Evolutionary conservation across 2,797 vertebrate genomes (phyloP), one percentile per base, ranked within the genome.

Genomic region (Chiloscyllium punctatum): DNA sequence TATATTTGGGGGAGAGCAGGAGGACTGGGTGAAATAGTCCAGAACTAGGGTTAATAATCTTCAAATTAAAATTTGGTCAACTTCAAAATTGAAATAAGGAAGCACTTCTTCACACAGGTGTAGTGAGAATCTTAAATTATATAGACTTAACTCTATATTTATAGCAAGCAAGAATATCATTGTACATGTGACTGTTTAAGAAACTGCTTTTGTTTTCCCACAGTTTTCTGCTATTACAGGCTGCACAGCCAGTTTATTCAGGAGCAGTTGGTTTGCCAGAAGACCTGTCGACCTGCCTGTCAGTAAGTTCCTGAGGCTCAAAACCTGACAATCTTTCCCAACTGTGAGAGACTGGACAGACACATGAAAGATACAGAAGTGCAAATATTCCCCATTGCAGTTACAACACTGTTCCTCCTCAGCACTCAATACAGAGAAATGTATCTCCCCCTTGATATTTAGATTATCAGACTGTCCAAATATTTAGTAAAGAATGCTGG

Each of bases 191-290:
- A 25, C 21, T n/a, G 62, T 37, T 66, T 94, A 94, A 94, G 62
- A 69, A n/a, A 37, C 21, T 51, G 42, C 4, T 94, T 94, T 74
- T 37, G 8, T 95, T 51, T 94, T 51, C 71, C 94, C 13, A 1
- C 96, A 98, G 98, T 98, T 97, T 98, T 98, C 96, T 98, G 98
- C 96, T 98, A 98, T 96, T 98, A 98, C 74, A 96, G 96, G 1
- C 96, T 98, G 71, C 97, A 98, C 0, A 97, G 97, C 11, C 96
- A 96, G 96, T 98, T 98, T 0, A 97, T 98, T 94, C 97, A 96
- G 96, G 98, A 98, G 96, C 96, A 98, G 95, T 96, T 98, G 87
- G 97, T 97, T 95, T 98, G 98, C 96, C 98, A 98, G 96, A 94
- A 97, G 0, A 97, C 97, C 92, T 98, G 98, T 96, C 97, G 96